Evolutionary conservation across 2,113 vertebrate genomes (phyloP).

Genomic region (Desmodus rotundus): DNA sequence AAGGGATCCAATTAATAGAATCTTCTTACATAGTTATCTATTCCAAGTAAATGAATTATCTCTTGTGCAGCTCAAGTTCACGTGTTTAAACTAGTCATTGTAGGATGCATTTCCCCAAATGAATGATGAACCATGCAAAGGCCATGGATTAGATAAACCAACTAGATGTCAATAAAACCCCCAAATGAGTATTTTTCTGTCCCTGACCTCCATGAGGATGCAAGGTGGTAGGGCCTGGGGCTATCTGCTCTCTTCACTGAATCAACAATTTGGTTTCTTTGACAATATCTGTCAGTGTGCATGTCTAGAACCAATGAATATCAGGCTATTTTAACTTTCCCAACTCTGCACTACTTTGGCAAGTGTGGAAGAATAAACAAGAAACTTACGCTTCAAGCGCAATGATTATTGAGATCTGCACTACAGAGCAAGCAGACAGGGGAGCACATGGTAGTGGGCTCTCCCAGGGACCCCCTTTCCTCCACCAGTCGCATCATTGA

Average conservation of each 20-base stretch:
- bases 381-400: constrained; percentile 19
- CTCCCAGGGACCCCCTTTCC: background rate
- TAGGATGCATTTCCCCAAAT: background rate
- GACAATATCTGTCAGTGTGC: background rate
- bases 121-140: background rate
- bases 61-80: background rate
- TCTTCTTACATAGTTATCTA: background rate
- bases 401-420: constrained; percentile 28
- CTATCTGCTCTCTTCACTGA: constrained; percentile 19
- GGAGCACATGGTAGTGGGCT: background rate
- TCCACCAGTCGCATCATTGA: constrained; percentile 11
- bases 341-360: constrained; percentile 24
- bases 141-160: background rate
- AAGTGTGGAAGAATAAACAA: constrained; percentile 17
- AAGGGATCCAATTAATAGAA: background rate
- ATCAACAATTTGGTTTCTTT: constrained; percentile 12
- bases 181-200: background rate
- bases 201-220: background rate
- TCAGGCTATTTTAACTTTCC: constrained; percentile 41
- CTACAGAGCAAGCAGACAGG: constrained; percentile 26
- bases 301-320: background rate
- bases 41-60: constrained; percentile 2
- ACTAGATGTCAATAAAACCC: background rate
- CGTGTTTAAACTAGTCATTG: background rate
- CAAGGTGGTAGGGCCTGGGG: background rate